Base-by-base conservation (phyloP, 2,797 vertebrate genomes). In the Siniperca scherzeri region DNA sequence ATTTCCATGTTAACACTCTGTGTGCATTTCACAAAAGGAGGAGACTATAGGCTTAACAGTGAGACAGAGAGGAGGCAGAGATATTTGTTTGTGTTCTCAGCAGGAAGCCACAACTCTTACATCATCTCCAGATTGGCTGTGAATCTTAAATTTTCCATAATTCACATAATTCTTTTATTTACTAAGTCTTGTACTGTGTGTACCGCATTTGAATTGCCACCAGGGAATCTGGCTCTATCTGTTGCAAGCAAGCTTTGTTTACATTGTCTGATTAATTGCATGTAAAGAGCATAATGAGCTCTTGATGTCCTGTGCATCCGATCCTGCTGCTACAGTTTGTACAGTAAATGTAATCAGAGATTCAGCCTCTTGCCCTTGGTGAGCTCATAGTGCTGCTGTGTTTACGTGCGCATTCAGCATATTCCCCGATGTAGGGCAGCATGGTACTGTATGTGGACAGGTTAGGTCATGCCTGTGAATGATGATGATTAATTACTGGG, bases 241-340 rank as follows among this genome's bases (percentile, higher is more conserved):
- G 87, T 70, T 84, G 87, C 80, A 74, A 74, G 80, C 42, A 17
- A 82, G 83, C 84, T 83, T 91, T 92, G 92, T 92, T 93, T 92
- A 91, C 88, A 88, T 91, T 83, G 80, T 91, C 89, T 91, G 86
- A 94, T 94, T 88, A 91, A 92, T 92, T 91, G 86, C 78, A 90
- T 90, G 89, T 90, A 92, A 89, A 90, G 90, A 89, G 82, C 84
- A 62, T 89, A 90, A 91, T 89, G 90, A 93, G 86, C 85, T 87
- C 87, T 91, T 84, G 77, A 92, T 93, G 89, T 91, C 86, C 87
- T 83, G 71, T 84, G 83, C 91, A 91, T 89, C 86, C 82, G 70
- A 92, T 92, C 88, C 83, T 70, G 84, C 85, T 91, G 92, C 80
- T 88, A 74, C 80, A 86, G 80, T 87, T 88, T 85, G 76, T 89